Conservation (phyloP, 2,888 invertebrate species). For the Tridacna crocea region DNA sequence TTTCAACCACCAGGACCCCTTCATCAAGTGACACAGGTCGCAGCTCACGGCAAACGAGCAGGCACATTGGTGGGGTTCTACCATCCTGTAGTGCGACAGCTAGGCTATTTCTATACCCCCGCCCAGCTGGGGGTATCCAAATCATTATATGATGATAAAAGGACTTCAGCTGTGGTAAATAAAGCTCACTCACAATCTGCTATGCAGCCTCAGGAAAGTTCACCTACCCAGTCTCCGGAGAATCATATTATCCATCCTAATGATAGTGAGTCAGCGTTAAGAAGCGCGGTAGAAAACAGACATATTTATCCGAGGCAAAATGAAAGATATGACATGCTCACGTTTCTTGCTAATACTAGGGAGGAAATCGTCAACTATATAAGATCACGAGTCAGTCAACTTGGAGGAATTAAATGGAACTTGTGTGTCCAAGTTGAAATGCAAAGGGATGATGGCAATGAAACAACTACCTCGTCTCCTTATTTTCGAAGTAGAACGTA, state of each 20-base stretch:
- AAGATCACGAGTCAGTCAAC: neutral
- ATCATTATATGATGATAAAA: neutral
- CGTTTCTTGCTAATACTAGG: conserved; percentile 31
- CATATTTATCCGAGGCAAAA: conserved; percentile 28
- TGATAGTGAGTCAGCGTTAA: conserved; percentile 17
- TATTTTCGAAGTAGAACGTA: conserved; percentile 38
- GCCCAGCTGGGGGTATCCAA: no score
- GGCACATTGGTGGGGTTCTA: no score
- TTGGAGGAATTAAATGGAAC: conserved; percentile 52
- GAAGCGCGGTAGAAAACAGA: conserved; percentile 21
- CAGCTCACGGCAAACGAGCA: no score
- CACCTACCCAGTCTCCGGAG: neutral
- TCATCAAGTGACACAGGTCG: no score
- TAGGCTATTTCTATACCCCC: no score
- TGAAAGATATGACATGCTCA: conserved; percentile 40
- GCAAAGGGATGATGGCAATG: conserved; percentile 42
- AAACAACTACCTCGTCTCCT: conserved; percentile 16
- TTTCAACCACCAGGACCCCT: no score
- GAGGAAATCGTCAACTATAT: conserved; percentile 6
- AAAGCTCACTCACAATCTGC: neutral
- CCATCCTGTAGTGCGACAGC: no score
- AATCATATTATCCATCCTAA: neutral
- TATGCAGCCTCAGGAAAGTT: neutral
- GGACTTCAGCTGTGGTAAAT: neutral
- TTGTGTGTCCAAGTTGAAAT: conserved; percentile 51